phyloP scores from a whole-genome alignment of 1,140 invertebrate genomes.

The Pogonomyrmex barbatus region DNA sequence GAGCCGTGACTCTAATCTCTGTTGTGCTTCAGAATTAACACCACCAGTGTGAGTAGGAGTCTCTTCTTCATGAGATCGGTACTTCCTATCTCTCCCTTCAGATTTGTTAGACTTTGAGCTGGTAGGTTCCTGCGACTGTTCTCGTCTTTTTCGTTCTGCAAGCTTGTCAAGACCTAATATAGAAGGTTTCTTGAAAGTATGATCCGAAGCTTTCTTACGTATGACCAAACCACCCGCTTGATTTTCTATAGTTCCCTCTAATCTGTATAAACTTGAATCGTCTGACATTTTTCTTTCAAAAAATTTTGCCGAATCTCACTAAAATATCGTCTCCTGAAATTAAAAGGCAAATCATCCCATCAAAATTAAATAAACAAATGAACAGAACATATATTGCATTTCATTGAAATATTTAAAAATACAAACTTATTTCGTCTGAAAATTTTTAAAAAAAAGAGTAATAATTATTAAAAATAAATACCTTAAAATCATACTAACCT shows the following conservation, averaged over 20 bases:
- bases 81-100: conserved; percentile 88
- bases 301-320: not conserved
- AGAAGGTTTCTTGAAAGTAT: conserved; percentile 93
- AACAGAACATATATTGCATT: not conserved
- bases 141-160: conserved; percentile 90
- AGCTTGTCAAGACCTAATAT: conserved; percentile 95
- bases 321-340: conserved; percentile 26
- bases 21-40: conserved; percentile 92
- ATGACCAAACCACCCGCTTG: conserved; percentile 93
- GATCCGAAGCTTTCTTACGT: conserved; percentile 90
- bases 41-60: conserved; percentile 97
- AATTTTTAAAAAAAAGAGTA: not conserved
- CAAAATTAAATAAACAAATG: not conserved
- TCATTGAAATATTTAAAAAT: not conserved
- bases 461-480: conserved; percentile 14
- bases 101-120: conserved; percentile 78
- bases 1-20: conserved; percentile 90
- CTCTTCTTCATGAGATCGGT: conserved; percentile 92
- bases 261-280: conserved; percentile 89
- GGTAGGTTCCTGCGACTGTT: conserved; percentile 81
- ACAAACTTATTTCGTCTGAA: not conserved
- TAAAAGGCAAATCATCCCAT: not conserved
- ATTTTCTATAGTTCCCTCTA: conserved; percentile 92
- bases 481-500: conserved; percentile 6
- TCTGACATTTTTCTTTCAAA: conserved; percentile 72